A percentile compares a stretch with the other conserved stretches of the same genome.
These are phyloP conservation scores for Pristiophorus japonicus DNA, from an alignment of 2,113 vertebrate genomes.

Conservation along the genomic window DNA sequence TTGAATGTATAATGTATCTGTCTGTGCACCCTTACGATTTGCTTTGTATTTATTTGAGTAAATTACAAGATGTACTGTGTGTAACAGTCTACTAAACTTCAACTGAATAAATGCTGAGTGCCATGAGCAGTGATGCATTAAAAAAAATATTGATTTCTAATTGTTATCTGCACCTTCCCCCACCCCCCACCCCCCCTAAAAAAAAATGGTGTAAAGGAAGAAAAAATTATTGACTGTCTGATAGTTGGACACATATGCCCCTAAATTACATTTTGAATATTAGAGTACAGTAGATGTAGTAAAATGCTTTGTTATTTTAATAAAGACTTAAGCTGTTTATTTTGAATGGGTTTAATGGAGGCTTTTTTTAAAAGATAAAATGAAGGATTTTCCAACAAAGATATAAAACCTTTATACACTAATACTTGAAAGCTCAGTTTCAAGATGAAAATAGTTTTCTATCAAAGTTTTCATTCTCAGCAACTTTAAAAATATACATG, in stretches of 20 bases:
- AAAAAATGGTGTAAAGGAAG: neutral
- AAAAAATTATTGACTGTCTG: neutral
- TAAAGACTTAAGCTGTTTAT: neutral
- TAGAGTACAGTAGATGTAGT: neutral
- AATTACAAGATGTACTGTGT: neutral
- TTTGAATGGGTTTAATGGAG: neutral
- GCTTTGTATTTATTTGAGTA: neutral
- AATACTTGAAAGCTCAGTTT: neutral
- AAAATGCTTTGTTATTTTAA: neutral
- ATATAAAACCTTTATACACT: neutral
- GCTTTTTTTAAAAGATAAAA: neutral
- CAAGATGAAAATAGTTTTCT: neutral
- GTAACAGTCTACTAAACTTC: neutral
- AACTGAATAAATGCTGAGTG: neutral
- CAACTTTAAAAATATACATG: neutral
- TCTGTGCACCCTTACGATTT: neutral
- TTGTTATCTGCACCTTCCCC: neutral
- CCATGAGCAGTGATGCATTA: neutral
- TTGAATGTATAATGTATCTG: neutral
- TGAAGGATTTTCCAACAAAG: neutral
- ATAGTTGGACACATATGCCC: neutral
- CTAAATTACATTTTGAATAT: neutral
- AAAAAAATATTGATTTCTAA: neutral
- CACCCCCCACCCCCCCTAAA: too few species aligned
- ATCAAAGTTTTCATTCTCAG: neutral